Conservation (phyloP, 2,888 invertebrate species). For the Habroteleia sp. region DNA sequence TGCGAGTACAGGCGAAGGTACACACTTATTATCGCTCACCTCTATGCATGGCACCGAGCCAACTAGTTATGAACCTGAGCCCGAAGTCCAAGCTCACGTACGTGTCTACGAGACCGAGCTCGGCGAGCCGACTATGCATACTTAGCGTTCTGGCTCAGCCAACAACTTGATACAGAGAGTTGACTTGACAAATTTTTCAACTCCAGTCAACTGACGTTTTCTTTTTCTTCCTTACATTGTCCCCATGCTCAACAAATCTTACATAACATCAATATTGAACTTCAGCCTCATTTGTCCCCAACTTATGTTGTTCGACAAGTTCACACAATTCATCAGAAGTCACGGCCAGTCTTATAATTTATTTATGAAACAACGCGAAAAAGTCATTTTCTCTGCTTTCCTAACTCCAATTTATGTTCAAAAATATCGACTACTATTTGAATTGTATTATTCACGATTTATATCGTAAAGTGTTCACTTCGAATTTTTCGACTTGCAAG, state of each 20-base stretch:
- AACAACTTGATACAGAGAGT: constrained; percentile 44
- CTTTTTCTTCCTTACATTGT: neutral
- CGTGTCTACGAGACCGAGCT: constrained; percentile 45
- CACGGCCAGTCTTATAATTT: constrained; percentile 31
- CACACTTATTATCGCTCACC: constrained; percentile 73
- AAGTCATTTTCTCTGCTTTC: constrained; percentile 14
- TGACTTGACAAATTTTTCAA: constrained; percentile 46
- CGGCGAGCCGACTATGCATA: constrained; percentile 66
- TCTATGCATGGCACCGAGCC: constrained; percentile 78
- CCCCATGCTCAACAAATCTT: constrained; percentile 36
- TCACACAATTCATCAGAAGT: constrained; percentile 45
- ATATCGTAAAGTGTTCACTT: too few species aligned
- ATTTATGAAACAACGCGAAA: constrained; percentile 32
- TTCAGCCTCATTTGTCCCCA: constrained; percentile 21
- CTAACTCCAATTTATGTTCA: constrained; percentile 20
- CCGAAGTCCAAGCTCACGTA: constrained; percentile 71
- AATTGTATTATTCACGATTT: constrained; percentile 18
- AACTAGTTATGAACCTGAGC: constrained; percentile 77
- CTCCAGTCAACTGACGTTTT: constrained; percentile 7
- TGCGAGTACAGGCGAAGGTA: constrained; percentile 58
- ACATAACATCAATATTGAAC: constrained; percentile 46
- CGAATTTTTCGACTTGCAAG: too few species aligned
- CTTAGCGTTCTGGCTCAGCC: constrained; percentile 57
- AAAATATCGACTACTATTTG: constrained; percentile 6
- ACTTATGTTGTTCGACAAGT: constrained; percentile 36